phyloP scores from a whole-genome alignment of 2,113 vertebrate genomes.

The Mormyrus iriodes region DNA sequence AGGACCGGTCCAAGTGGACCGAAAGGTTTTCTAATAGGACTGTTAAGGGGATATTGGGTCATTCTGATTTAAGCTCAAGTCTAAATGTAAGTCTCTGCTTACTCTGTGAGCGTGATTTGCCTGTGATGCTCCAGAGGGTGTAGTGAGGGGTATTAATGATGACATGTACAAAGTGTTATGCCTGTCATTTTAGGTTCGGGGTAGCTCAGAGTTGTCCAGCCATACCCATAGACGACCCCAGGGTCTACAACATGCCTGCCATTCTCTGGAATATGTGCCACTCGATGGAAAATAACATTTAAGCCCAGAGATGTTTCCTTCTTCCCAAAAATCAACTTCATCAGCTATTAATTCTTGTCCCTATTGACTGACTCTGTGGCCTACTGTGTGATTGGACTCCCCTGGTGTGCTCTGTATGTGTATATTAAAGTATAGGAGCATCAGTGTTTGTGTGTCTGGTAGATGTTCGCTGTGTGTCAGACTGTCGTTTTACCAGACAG shows the following conservation, averaged over 20 bases:
- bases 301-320: neutral
- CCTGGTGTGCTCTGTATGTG: neutral
- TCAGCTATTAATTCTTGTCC: neutral
- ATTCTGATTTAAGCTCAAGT: neutral
- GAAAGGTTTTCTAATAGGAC: neutral
- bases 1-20: neutral
- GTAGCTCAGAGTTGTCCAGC: neutral
- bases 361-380: neutral
- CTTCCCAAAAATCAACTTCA: neutral
- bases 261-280: neutral
- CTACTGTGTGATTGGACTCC: neutral
- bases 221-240: neutral
- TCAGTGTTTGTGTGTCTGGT: neutral
- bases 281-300: neutral
- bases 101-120: neutral
- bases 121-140: neutral
- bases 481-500: neutral
- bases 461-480: neutral
- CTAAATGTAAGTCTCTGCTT: neutral
- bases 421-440: neutral
- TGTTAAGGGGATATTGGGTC: neutral
- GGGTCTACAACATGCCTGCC: neutral
- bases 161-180: neutral
- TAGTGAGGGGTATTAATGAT: neutral
- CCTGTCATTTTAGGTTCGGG: neutral